These are phyloP conservation scores for Ondatra zibethicus DNA, from an alignment of 2,113 vertebrate genomes.

Conservation along the genomic window DNA sequence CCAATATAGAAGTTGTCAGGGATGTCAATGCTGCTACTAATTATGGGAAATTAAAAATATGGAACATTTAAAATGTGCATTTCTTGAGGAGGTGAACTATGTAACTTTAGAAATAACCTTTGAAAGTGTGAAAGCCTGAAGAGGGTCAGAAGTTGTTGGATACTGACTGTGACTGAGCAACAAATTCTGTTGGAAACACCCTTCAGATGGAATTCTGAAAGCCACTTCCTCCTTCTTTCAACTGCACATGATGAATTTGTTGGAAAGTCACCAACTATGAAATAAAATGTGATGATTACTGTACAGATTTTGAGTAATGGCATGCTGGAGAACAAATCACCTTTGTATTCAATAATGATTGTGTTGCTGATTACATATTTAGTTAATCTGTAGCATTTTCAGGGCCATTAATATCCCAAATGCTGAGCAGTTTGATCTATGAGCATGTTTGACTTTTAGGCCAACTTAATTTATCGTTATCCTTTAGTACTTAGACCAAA, in stretches of 20 bases:
- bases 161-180: neutral
- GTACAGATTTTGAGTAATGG: neutral
- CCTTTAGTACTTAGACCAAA: neutral
- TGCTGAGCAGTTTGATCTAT: neutral
- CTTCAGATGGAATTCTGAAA: neutral
- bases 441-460: neutral
- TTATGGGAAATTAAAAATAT: neutral
- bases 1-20: neutral
- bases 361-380: neutral
- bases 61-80: neutral
- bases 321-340: neutral
- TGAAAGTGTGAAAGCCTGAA: neutral
- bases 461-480: neutral
- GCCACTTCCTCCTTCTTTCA: neutral
- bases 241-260: neutral
- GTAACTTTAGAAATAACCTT: neutral
- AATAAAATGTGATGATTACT: neutral
- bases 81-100: neutral
- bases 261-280: neutral
- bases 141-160: neutral
- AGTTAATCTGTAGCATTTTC: neutral
- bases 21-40: neutral
- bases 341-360: neutral
- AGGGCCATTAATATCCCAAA: neutral
- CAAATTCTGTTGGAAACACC: neutral